Evolutionary conservation across 2,113 vertebrate species (phyloP).

Genomic region (Lepisosteus oculatus): DNA sequence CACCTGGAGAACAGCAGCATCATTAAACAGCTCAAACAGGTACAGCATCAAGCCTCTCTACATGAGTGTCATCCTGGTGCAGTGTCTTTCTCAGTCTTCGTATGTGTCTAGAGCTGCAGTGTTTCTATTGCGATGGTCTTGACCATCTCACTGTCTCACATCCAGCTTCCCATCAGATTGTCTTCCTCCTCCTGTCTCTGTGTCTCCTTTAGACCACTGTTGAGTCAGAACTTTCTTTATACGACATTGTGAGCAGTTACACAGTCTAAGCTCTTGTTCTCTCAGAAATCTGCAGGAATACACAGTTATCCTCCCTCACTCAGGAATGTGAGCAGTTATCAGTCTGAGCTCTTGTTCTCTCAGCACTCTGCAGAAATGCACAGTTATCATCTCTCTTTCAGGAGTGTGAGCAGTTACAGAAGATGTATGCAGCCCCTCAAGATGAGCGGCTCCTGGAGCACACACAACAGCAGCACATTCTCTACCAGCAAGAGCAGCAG

Average conservation of each 20-base stretch:
- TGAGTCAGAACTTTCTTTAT: too few species aligned
- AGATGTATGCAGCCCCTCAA: conserved; percentile 88
- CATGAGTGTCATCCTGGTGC: too few species aligned
- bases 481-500: conserved; percentile 98
- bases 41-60: conserved; percentile 34
- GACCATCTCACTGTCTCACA: background rate
- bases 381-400: conserved; percentile 37
- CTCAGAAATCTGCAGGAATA: too few species aligned
- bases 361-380: background rate
- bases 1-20: conserved; percentile 96
- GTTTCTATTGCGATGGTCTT: background rate
- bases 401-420: conserved; percentile 98
- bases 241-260: too few species aligned
- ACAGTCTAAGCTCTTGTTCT: too few species aligned
- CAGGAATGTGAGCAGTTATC: too few species aligned
- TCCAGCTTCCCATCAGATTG: background rate
- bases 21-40: conserved; percentile 96
- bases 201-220: conserved; percentile 34
- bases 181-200: background rate
- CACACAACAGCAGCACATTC: conserved; percentile 94
- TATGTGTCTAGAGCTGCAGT: too few species aligned
- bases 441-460: conserved; percentile 89
- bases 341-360: background rate
- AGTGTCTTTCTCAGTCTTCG: too few species aligned
- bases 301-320: too few species aligned